Conservation (phyloP, 2,888 invertebrate genomes). For the Dinocampus coccinellae region DNA sequence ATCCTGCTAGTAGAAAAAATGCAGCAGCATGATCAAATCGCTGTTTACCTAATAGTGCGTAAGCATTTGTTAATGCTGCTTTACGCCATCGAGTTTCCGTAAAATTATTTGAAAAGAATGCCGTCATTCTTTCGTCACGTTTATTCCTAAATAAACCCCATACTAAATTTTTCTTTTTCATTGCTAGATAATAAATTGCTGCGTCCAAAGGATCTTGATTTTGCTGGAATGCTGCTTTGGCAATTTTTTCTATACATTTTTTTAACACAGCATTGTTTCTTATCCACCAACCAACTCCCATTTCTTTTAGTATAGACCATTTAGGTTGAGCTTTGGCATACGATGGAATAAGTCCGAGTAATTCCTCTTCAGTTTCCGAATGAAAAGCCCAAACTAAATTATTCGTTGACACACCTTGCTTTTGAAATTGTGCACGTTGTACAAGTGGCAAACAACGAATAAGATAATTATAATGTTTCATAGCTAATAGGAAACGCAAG, state of each 20-base stretch:
- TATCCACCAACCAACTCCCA: slow-evolving; percentile 97
- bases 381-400: slow-evolving; percentile 99
- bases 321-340: slow-evolving; percentile 87
- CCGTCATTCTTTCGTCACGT: slow-evolving; percentile 92
- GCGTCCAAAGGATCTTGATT: slow-evolving; percentile 98
- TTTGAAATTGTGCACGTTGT: slow-evolving; percentile 88
- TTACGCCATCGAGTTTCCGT: slow-evolving; percentile 94
- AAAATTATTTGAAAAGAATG: slow-evolving; percentile 97
- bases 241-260: slow-evolving; percentile 90
- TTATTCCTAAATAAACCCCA: slow-evolving; percentile 94
- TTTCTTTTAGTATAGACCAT: slow-evolving; percentile 91
- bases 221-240: slow-evolving; percentile 92
- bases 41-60: slow-evolving; percentile 94
- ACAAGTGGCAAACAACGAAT: slow-evolving; percentile 92
- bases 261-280: slow-evolving; percentile 85
- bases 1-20: slow-evolving; percentile 96
- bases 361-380: slow-evolving; percentile 96
- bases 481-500: slow-evolving; percentile 92
- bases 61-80: slow-evolving; percentile 98
- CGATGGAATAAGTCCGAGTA: slow-evolving; percentile 89
- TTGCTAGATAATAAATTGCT: slow-evolving; percentile 95
- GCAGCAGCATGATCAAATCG: slow-evolving; percentile 98
- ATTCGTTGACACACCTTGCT: slow-evolving; percentile 87
- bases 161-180: slow-evolving; percentile 96
- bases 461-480: slow-evolving; percentile 97